Evolutionary conservation across 2,113 vertebrate species (phyloP).

Genomic region (Pitta sordida): DNA sequence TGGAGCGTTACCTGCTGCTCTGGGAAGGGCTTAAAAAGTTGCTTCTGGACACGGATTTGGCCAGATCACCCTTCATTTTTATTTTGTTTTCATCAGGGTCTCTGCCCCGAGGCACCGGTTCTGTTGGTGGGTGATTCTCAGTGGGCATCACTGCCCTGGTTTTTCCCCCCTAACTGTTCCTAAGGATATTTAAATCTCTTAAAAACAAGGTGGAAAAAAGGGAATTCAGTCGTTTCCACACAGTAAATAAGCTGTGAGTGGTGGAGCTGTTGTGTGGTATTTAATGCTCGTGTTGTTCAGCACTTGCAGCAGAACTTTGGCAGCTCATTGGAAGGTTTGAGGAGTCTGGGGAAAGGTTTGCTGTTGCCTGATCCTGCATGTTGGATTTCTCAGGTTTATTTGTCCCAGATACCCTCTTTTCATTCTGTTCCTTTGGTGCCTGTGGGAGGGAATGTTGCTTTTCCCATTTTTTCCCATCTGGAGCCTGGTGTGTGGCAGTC

Average conservation of each 20-base stretch:
- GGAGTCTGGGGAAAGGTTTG: background rate
- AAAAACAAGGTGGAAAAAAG: fast-evolving
- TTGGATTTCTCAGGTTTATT: background rate
- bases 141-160: too few relatives aligned
- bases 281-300: background rate
- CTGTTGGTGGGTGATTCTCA: too few relatives aligned
- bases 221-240: background rate
- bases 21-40: background rate
- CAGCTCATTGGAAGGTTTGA: background rate
- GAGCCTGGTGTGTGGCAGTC: background rate
- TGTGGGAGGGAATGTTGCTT: background rate
- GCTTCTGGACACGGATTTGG: background rate
- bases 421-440: background rate
- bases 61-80: background rate
- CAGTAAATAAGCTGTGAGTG: background rate
- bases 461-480: fast-evolving
- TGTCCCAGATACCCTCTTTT: background rate
- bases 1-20: background rate
- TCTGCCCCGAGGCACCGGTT: too few relatives aligned
- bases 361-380: background rate
- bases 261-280: background rate
- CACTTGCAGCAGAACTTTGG: background rate
- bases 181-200: background rate
- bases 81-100: background rate
- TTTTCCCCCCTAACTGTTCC: background rate